Evolutionary conservation across 2,113 vertebrate genomes (phyloP).

Genomic region (Oreotrochilus melanogaster): DNA sequence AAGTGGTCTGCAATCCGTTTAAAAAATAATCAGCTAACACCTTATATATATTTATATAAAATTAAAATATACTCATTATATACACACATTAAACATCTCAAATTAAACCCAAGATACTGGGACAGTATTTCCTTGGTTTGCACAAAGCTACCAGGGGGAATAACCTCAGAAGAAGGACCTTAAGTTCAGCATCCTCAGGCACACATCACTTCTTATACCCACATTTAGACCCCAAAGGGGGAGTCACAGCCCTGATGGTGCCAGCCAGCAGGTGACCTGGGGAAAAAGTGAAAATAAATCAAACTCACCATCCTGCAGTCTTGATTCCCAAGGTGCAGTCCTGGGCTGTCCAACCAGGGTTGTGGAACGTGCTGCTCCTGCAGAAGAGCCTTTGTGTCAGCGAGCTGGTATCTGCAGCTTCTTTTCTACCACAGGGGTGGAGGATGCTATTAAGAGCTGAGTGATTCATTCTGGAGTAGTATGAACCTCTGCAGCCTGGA

Average conservation of each 20-base stretch:
- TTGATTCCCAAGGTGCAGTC: neutral
- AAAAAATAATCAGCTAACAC: neutral
- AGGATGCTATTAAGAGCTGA: neutral
- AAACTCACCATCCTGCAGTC: neutral
- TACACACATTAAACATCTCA: too few species aligned
- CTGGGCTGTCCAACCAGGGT: neutral
- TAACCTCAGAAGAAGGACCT: neutral
- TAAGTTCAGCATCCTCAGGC: neutral
- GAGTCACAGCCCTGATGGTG: neutral
- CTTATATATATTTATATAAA: neutral
- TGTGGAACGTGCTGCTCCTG: accelerated
- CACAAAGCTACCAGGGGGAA: neutral
- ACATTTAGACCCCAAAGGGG: neutral
- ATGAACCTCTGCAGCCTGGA: neutral
- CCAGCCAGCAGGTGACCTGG: neutral
- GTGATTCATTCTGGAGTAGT: too few species aligned
- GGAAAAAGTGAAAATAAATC: neutral
- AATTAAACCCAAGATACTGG: neutral
- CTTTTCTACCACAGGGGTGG: neutral
- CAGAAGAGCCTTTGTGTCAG: accelerated
- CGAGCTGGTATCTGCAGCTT: neutral
- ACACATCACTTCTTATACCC: neutral
- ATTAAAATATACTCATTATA: neutral
- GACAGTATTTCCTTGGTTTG: neutral
- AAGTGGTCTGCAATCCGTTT: neutral